These are phyloP conservation scores for Melolontha melolontha DNA, from an alignment of 2,888 invertebrate species.

Conservation along the genomic window DNA sequence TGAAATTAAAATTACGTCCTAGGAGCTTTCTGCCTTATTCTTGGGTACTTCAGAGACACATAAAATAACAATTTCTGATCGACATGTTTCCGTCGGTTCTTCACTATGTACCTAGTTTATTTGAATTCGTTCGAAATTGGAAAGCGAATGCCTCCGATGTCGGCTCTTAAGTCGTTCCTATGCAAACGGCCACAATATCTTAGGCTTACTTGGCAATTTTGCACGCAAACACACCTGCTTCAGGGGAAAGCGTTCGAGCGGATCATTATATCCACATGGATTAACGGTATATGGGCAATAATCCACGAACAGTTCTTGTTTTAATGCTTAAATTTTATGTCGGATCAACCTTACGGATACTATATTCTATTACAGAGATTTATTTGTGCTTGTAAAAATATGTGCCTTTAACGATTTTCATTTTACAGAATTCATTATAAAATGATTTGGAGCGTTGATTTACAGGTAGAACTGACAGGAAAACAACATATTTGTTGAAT, in stretches of 20 bases:
- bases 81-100: constrained; percentile 29
- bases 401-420: not conserved
- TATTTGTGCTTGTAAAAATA: not conserved
- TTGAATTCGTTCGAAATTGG: constrained; percentile 49
- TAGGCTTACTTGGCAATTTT: constrained; percentile 52
- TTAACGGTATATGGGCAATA: constrained; percentile 50
- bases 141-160: constrained; percentile 46
- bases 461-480: too few relatives aligned
- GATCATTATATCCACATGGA: constrained; percentile 53
- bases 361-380: constrained; percentile 38
- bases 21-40: constrained; percentile 15
- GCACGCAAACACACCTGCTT: constrained; percentile 53
- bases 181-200: constrained; percentile 53
- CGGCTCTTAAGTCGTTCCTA: constrained; percentile 49
- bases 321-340: constrained; percentile 46
- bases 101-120: constrained; percentile 18
- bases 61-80: constrained; percentile 47
- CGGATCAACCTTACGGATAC: constrained; percentile 33
- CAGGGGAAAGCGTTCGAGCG: constrained; percentile 46
- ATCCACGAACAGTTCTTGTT: constrained; percentile 51
- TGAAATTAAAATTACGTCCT: constrained; percentile 58
- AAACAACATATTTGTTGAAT: too few relatives aligned
- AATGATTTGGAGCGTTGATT: too few relatives aligned
- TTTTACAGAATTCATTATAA: too few relatives aligned
- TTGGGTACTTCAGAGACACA: constrained; percentile 28